Percentiles rank a stretch among this genome's conserved stretches.
phyloP scores from a whole-genome alignment of 2,113 vertebrate genomes.

The Tinamus guttatus region DNA sequence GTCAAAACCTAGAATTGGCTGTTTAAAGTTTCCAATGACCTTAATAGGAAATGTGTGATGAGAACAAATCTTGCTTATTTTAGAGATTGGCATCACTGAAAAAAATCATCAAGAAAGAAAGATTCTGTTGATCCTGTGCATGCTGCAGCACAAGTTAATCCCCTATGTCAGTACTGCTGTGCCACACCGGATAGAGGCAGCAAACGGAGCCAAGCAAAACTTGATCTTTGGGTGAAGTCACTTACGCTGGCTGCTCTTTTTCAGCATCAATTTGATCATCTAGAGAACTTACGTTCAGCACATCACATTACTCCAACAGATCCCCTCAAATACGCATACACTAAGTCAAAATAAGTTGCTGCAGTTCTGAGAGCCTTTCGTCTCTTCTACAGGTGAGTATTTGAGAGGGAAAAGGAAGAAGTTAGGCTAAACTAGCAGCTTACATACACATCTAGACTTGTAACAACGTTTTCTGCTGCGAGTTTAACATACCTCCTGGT shows the following conservation, averaged over 20 bases:
- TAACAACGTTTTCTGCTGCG: conserved; percentile 23
- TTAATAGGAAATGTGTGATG: background rate
- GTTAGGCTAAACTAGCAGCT: conserved; percentile 9
- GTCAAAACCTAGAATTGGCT: background rate
- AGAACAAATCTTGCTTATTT: background rate
- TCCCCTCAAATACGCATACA: background rate
- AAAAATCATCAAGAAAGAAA: background rate
- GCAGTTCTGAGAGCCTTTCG: background rate
- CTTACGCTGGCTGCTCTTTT: background rate
- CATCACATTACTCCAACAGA: background rate
- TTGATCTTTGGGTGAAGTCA: background rate
- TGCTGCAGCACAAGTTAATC: background rate
- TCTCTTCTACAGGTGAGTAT: background rate
- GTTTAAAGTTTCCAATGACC: background rate
- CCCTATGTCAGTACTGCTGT: background rate
- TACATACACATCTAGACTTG: conserved; percentile 1
- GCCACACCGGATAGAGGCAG: background rate
- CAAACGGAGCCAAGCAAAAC: background rate
- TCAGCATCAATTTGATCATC: background rate
- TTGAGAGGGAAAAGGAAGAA: background rate
- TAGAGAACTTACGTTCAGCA: background rate
- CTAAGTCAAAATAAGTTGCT: background rate
- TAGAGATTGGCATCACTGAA: background rate
- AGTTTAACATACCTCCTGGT: conserved; percentile 64
- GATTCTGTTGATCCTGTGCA: background rate